Percentiles rank a stretch among this genome's conserved stretches.
phyloP scores from a whole-genome alignment of 2,797 vertebrate genomes.

The Rhincodon typus region DNA sequence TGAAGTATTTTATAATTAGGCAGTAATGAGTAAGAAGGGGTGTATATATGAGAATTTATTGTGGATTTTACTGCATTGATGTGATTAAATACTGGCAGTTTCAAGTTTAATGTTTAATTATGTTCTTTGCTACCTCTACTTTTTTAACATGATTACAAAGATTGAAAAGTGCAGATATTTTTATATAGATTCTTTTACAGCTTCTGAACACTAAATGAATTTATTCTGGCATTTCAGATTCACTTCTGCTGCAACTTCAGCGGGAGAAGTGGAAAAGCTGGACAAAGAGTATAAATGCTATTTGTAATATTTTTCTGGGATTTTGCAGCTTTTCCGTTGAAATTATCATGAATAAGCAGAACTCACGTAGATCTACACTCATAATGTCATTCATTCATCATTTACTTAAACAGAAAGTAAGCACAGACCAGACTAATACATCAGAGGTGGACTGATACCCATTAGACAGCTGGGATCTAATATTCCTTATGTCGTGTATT shows the following conservation, averaged over 20 bases:
- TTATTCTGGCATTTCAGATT: too few relatives aligned
- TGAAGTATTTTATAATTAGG: slow-evolving; percentile 13
- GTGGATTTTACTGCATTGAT: neutral
- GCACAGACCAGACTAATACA: neutral
- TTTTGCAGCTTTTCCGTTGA: neutral
- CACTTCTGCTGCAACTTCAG: neutral
- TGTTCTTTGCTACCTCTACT: neutral
- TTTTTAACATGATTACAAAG: neutral
- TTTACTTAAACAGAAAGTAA: neutral
- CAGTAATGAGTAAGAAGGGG: slow-evolving; percentile 25
- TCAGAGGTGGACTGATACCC: neutral
- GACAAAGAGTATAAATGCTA: neutral
- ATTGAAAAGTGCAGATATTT: neutral
- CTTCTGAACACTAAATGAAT: neutral
- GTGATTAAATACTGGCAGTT: slow-evolving; percentile 14
- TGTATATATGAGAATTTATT: neutral
- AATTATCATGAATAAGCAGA: neutral
- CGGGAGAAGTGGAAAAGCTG: neutral
- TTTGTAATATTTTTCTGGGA: neutral
- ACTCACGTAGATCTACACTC: neutral
- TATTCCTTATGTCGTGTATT: neutral
- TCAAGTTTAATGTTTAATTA: neutral
- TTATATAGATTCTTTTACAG: neutral
- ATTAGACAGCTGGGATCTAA: neutral
- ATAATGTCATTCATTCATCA: neutral